These are phyloP conservation scores for Lepidothrix coronata DNA, from an alignment of 2,113 vertebrate species.

Conservation along the genomic window DNA sequence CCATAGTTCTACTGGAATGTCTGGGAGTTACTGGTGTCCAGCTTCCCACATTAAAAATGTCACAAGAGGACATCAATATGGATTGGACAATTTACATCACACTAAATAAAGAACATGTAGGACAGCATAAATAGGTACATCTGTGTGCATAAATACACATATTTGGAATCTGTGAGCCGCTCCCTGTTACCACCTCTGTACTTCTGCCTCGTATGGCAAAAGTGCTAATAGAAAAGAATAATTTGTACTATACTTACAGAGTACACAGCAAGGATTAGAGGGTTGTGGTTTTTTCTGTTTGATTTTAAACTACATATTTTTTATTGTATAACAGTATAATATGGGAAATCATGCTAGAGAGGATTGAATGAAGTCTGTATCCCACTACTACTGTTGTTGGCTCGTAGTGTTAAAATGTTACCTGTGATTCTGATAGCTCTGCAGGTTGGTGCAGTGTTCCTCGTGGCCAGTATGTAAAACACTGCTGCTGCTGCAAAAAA, in stretches of 20 bases:
- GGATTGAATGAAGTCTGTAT: not conserved
- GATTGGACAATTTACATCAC: not conserved
- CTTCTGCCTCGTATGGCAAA: rapidly evolving
- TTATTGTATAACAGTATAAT: not conserved
- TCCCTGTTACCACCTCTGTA: not conserved
- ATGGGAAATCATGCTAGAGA: not conserved
- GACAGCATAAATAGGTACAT: not conserved
- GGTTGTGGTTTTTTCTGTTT: not conserved
- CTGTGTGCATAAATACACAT: rapidly evolving
- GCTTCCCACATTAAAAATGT: not conserved
- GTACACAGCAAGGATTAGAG: not conserved
- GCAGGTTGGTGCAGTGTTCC: slow-evolving; percentile 35
- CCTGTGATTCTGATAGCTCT: not conserved
- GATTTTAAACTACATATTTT: not conserved
- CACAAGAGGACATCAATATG: not conserved
- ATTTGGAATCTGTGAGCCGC: not conserved
- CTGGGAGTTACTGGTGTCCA: not conserved
- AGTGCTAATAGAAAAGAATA: not conserved
- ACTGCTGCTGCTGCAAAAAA: not conserved
- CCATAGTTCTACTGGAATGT: not conserved
- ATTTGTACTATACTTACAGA: not conserved
- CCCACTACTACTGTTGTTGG: not conserved
- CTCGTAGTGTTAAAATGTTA: not conserved
- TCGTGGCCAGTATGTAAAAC: not conserved
- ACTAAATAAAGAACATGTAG: not conserved